Evolutionary conservation across 2,113 vertebrate species (phyloP).

Genomic region (Galeopterus variegatus): DNA sequence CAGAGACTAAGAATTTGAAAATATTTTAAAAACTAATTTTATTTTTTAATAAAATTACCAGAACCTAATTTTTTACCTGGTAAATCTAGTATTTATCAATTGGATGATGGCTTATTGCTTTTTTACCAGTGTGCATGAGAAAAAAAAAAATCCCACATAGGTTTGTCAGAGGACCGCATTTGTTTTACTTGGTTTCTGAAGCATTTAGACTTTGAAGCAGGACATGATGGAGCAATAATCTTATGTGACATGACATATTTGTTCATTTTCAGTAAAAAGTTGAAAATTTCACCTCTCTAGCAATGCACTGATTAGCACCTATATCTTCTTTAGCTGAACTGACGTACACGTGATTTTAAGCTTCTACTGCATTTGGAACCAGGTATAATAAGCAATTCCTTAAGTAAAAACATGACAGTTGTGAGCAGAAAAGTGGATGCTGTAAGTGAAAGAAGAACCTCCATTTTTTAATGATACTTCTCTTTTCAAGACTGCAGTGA

Average conservation of each 20-base stretch:
- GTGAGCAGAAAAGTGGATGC: not conserved
- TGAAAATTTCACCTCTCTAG: not conserved
- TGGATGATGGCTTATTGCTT: not conserved
- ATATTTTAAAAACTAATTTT: not conserved
- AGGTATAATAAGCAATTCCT: not conserved
- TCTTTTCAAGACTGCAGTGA: not conserved
- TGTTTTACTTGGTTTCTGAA: slow-evolving; percentile 37
- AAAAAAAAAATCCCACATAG: not conserved
- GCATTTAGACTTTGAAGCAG: not conserved
- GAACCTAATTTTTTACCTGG: not conserved
- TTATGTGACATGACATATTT: not conserved
- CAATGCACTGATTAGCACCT: not conserved
- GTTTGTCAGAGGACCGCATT: not conserved
- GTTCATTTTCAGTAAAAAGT: not conserved
- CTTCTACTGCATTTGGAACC: not conserved
- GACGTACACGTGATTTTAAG: not conserved
- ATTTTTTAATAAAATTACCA: not conserved
- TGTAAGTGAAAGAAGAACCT: not conserved
- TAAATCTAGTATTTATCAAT: not conserved
- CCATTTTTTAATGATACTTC: not conserved
- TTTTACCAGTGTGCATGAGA: not conserved
- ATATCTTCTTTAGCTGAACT: not conserved
- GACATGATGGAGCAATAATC: not conserved
- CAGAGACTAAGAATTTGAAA: not conserved
- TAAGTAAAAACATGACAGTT: not conserved